Conservation (phyloP, 1,140 invertebrate species). For the Ceratosolen solmsi region DNA sequence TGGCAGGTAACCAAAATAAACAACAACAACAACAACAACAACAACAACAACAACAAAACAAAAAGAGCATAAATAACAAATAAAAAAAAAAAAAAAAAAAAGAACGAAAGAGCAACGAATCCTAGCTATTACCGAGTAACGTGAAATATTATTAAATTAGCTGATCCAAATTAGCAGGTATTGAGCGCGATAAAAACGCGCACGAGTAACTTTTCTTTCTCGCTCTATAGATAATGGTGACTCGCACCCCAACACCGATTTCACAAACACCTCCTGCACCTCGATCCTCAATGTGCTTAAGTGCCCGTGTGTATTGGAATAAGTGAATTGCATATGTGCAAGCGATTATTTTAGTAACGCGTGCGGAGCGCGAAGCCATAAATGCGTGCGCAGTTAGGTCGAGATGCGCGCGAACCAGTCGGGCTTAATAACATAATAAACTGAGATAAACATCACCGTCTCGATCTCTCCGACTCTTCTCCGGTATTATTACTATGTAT, state of each 20-base stretch:
- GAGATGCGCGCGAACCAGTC: conserved; percentile 45
- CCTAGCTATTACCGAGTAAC: not conserved
- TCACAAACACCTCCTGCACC: not conserved
- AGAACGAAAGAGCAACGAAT: not conserved
- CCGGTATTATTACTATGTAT: conserved; percentile 6
- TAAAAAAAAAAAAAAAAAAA: too few relatives aligned
- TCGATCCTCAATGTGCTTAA: not conserved
- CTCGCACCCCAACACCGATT: not conserved
- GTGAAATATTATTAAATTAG: not conserved
- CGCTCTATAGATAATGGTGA: too few relatives aligned
- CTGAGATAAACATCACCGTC: conserved; percentile 63
- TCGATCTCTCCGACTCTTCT: not conserved
- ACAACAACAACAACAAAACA: too few relatives aligned
- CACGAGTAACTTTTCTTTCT: too few relatives aligned
- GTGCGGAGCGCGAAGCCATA: not conserved
- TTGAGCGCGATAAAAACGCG: not conserved
- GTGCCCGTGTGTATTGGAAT: not conserved
- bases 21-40: too few relatives aligned
- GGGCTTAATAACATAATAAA: conserved; percentile 69
- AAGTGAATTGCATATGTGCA: not conserved
- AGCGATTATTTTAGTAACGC: conserved; percentile 10
- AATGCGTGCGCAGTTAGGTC: conserved; percentile 54
- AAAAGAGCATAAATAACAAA: too few relatives aligned
- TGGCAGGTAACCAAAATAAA: too few relatives aligned
- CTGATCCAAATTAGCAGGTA: not conserved